A percentile compares a stretch with the other conserved stretches of the same genome.
phyloP scores from a whole-genome alignment of 2,113 vertebrate genomes.

The Sceloporus tristichus region DNA sequence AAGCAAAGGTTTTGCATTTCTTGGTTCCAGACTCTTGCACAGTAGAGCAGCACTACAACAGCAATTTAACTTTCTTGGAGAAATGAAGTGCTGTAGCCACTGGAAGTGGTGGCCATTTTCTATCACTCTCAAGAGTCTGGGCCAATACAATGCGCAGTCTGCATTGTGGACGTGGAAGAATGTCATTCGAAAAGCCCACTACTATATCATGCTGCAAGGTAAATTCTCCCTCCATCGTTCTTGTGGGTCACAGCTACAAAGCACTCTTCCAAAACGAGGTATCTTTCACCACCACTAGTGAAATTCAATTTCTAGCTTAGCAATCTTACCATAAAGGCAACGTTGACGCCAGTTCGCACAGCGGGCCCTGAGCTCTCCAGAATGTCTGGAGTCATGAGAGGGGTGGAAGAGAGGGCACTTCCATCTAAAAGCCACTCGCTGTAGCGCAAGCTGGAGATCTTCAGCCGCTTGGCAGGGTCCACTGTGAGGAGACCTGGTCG shows the following conservation, averaged over 20 bases:
- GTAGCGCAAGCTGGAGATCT: constrained; percentile 86
- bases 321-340: constrained; percentile 88
- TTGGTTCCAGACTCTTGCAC: too few relatives aligned
- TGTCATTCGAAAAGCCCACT: too few relatives aligned
- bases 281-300: not conserved
- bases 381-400: constrained; percentile 90
- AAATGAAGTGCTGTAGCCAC: too few relatives aligned
- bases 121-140: too few relatives aligned
- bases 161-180: too few relatives aligned
- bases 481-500: constrained; percentile 87
- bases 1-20: not conserved
- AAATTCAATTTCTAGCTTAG: not conserved
- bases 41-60: too few relatives aligned
- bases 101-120: not conserved
- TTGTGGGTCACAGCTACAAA: not conserved
- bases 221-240: not conserved
- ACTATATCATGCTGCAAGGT: too few relatives aligned
- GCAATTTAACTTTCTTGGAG: too few relatives aligned
- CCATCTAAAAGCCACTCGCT: constrained; percentile 91
- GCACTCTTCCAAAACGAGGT: not conserved
- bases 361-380: constrained; percentile 89
- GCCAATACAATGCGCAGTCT: too few relatives aligned
- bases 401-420: constrained; percentile 88
- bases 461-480: constrained; percentile 87
- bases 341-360: constrained; percentile 90